phyloP scores from a whole-genome alignment of 2,888 invertebrate species.

The Arrhopalites spinosus region DNA sequence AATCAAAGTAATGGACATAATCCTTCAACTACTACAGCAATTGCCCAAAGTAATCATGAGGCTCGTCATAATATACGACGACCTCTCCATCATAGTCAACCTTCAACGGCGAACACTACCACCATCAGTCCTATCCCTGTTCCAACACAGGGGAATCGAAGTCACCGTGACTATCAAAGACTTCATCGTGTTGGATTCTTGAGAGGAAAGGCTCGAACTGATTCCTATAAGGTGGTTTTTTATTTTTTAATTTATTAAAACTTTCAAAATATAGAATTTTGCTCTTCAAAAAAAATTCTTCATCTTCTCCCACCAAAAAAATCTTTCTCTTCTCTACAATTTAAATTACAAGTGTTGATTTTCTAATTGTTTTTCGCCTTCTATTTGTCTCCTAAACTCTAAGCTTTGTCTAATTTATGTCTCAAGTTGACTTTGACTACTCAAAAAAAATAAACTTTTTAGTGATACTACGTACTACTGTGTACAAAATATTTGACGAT shows the following conservation, averaged over 20 bases:
- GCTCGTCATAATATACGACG: background rate
- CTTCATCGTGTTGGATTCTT: slow-evolving; percentile 40
- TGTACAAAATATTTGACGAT: too few relatives aligned
- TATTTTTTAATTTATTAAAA: slow-evolving; percentile 7
- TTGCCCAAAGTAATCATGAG: background rate
- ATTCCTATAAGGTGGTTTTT: slow-evolving; percentile 42
- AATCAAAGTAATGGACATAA: background rate
- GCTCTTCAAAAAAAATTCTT: too few relatives aligned
- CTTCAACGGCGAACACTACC: background rate
- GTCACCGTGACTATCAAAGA: slow-evolving; percentile 41
- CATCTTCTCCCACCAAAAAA: too few relatives aligned
- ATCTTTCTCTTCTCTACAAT: too few relatives aligned
- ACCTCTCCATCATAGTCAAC: background rate
- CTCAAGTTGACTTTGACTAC: too few relatives aligned
- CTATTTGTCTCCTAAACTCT: too few relatives aligned
- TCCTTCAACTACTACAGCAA: background rate
- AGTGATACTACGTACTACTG: too few relatives aligned
- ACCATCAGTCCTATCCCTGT: background rate
- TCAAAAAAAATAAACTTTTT: too few relatives aligned
- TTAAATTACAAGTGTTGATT: too few relatives aligned
- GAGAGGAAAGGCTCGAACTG: slow-evolving; percentile 37
- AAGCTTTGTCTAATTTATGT: too few relatives aligned
- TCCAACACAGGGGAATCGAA: slow-evolving; percentile 9
- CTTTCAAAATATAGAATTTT: background rate
- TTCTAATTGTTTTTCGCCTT: too few relatives aligned